phyloP scores from a whole-genome alignment of 2,888 invertebrate genomes.

The Cyclophora albipunctata region DNA sequence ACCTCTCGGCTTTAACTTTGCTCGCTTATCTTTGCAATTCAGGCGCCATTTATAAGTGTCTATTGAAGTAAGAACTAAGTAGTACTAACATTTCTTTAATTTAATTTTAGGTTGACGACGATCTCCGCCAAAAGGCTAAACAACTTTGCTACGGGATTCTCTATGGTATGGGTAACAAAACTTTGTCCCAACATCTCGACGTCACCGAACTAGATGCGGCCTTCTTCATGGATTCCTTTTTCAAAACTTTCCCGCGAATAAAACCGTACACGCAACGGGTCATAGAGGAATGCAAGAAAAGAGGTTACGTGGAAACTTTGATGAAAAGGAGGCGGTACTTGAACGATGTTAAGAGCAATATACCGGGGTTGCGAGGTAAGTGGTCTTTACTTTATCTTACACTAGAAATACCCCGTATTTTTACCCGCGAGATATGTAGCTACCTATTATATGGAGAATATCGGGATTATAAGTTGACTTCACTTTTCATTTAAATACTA shows the following conservation, averaged over 20 bases:
- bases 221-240: constrained; percentile 87
- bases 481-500: too few relatives aligned
- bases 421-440: too few relatives aligned
- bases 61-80: too few relatives aligned
- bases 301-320: constrained; percentile 90
- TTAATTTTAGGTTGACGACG: constrained; percentile 78
- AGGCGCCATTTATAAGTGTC: too few relatives aligned
- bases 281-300: constrained; percentile 78
- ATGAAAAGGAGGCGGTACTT: constrained; percentile 86
- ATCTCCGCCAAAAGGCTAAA: constrained; percentile 90
- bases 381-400: neutral
- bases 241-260: constrained; percentile 83
- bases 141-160: constrained; percentile 97
- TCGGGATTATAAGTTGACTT: too few relatives aligned
- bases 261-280: constrained; percentile 70
- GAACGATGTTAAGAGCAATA: constrained; percentile 80
- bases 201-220: constrained; percentile 86
- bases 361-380: constrained; percentile 76
- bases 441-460: too few relatives aligned
- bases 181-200: constrained; percentile 85
- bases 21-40: too few relatives aligned
- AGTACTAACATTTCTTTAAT: too few relatives aligned
- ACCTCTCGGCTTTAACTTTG: too few relatives aligned
- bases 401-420: too few relatives aligned
- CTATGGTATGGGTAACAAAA: constrained; percentile 94